Evolutionary conservation across 2,888 invertebrate species (phyloP).

Genomic region (Clostera curtula): DNA sequence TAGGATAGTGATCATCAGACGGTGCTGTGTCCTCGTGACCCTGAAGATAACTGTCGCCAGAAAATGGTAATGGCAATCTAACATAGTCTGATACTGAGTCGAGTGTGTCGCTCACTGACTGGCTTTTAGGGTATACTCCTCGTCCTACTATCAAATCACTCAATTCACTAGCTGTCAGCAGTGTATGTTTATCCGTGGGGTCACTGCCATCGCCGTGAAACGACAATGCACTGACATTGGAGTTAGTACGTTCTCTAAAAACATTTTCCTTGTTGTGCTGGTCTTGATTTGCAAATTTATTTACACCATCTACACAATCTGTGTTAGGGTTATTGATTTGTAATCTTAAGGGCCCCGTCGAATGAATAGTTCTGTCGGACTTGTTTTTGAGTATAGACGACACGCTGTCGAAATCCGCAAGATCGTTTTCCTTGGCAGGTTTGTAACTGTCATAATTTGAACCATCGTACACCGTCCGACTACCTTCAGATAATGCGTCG

Average conservation of each 20-base stretch:
- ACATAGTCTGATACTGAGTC: constrained; percentile 95
- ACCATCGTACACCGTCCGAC: constrained; percentile 61
- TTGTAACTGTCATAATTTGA: constrained; percentile 77
- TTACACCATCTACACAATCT: constrained; percentile 70
- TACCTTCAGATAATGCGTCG: constrained; percentile 63
- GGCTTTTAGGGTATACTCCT: constrained; percentile 80
- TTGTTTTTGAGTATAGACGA: constrained; percentile 70
- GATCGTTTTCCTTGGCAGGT: constrained; percentile 65
- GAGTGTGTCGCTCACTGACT: constrained; percentile 88
- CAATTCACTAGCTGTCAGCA: constrained; percentile 87
- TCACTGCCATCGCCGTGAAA: constrained; percentile 93
- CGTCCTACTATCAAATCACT: constrained; percentile 89
- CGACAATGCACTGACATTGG: constrained; percentile 86
- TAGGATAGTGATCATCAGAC: constrained; percentile 70
- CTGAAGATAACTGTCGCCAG: constrained; percentile 74
- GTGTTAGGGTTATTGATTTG: constrained; percentile 39
- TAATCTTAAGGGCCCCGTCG: constrained; percentile 36
- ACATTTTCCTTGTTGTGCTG: constrained; percentile 61
- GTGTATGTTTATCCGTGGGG: constrained; percentile 85
- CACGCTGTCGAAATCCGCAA: constrained; percentile 67
- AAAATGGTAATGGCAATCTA: constrained; percentile 78
- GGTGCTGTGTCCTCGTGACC: constrained; percentile 76
- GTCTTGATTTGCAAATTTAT: constrained; percentile 48
- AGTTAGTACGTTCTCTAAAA: constrained; percentile 83
- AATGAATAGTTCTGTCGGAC: constrained; percentile 51